Conservation (phyloP, 2,888 invertebrate genomes). For the Baronia brevicornis region DNA sequence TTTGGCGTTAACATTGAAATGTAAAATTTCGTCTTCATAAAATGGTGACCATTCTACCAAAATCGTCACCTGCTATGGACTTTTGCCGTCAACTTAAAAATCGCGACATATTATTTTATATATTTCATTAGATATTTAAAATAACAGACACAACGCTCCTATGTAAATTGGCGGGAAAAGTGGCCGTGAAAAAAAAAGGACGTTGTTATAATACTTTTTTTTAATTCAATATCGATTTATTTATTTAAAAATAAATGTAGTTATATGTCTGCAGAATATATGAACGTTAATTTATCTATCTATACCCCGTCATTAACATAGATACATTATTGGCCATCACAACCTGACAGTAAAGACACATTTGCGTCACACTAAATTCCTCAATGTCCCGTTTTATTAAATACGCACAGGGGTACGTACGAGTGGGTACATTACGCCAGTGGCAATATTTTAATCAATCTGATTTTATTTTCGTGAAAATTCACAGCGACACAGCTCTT, state of each 20-base stretch:
- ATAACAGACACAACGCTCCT: too few species aligned
- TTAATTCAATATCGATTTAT: too few species aligned
- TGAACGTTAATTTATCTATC: constrained; percentile 18
- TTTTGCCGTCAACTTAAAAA: too few species aligned
- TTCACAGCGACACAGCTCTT: constrained; percentile 64
- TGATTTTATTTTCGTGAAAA: constrained; percentile 52
- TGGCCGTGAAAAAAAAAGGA: too few species aligned
- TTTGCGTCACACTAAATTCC: constrained; percentile 44
- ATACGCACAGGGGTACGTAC: constrained; percentile 17
- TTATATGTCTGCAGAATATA: constrained; percentile 16
- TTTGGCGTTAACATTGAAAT: too few species aligned
- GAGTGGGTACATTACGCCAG: constrained; percentile 36
- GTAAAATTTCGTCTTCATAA: too few species aligned
- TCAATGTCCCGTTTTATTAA: constrained; percentile 20
- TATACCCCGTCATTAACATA: constrained; percentile 26
- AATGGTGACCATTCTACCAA: too few species aligned
- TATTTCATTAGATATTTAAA: constrained; percentile 18
- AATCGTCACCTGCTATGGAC: too few species aligned
- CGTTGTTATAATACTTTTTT: too few species aligned
- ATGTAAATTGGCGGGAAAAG: too few species aligned
- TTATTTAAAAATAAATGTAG: constrained; percentile 35
- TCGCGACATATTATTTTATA: too few species aligned
- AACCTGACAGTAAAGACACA: constrained; percentile 35
- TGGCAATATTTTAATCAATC: constrained; percentile 29
- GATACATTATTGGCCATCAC: constrained; percentile 31